phyloP scores from a whole-genome alignment of 2,888 invertebrate species.

The Papilio protenor region DNA sequence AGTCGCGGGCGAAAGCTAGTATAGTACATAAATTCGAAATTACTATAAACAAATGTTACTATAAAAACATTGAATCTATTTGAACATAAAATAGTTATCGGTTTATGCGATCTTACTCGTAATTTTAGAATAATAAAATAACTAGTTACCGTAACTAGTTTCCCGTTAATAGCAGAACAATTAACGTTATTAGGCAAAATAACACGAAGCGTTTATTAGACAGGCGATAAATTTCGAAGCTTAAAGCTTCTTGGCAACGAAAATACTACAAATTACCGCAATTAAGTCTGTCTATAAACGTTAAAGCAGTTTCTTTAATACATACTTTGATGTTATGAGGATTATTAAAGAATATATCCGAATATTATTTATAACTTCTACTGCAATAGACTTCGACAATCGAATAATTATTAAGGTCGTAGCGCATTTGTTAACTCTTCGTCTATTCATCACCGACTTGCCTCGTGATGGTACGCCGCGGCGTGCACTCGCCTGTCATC shows the following conservation, averaged over 20 bases:
- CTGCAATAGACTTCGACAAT: too few species aligned
- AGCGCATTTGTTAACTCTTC: too few species aligned
- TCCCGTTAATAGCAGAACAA: constrained; percentile 14
- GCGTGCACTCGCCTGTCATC: too few species aligned
- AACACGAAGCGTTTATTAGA: constrained; percentile 39
- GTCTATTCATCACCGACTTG: too few species aligned
- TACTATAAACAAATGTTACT: background rate
- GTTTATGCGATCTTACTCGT: background rate
- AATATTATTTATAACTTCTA: too few species aligned
- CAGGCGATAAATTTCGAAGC: constrained; percentile 38
- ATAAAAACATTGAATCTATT: background rate
- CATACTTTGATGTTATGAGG: background rate
- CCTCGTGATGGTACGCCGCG: too few species aligned
- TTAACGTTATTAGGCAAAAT: constrained; percentile 40
- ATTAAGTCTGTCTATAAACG: constrained; percentile 39
- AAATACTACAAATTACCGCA: constrained; percentile 40
- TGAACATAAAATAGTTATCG: background rate
- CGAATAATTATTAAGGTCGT: too few species aligned
- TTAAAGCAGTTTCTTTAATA: constrained; percentile 35
- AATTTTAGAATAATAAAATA: background rate
- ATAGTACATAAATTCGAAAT: too few species aligned
- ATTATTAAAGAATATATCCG: background rate
- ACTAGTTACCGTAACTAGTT: constrained; percentile 18
- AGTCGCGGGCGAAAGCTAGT: too few species aligned
- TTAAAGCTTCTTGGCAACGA: constrained; percentile 43